These are phyloP conservation scores for Patella vulgata DNA, from an alignment of 1,140 invertebrate genomes.

Conservation along the genomic window DNA sequence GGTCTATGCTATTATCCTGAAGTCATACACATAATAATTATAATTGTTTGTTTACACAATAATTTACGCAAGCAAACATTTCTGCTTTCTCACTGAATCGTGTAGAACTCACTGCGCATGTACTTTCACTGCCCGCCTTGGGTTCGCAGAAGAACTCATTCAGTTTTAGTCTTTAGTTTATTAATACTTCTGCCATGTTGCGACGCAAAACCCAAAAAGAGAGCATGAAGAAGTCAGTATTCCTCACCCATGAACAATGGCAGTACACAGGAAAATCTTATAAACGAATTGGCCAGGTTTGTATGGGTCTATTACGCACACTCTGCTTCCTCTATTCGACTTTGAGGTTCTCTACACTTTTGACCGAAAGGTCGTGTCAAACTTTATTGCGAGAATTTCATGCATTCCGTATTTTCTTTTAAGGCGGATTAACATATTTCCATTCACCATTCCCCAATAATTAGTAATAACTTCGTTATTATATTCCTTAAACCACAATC, in stretches of 20 bases:
- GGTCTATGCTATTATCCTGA: no score
- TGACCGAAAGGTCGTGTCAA: neutral
- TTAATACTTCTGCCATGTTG: conserved; percentile 19
- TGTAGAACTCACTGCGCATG: conserved; percentile 20
- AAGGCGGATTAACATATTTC: no score
- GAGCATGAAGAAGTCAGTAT: conserved; percentile 44
- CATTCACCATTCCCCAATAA: no score
- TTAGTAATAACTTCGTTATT: no score
- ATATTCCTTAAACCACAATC: no score
- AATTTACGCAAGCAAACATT: conserved; percentile 7
- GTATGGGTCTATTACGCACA: neutral
- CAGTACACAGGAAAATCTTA: conserved; percentile 48
- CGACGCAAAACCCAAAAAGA: conserved; percentile 32
- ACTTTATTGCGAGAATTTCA: neutral
- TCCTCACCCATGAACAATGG: conserved; percentile 49
- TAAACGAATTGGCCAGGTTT: conserved; percentile 48
- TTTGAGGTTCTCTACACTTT: neutral
- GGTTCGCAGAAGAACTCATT: conserved; percentile 2
- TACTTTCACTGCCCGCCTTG: conserved; percentile 31
- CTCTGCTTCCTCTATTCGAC: neutral
- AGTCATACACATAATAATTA: no score
- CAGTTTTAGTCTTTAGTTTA: conserved; percentile 9
- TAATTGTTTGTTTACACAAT: no score
- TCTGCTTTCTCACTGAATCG: conserved; percentile 17
- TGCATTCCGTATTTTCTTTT: conserved; percentile 5